phyloP scores from a whole-genome alignment of 1,140 invertebrate species.

The Brachionus rubens region DNA sequence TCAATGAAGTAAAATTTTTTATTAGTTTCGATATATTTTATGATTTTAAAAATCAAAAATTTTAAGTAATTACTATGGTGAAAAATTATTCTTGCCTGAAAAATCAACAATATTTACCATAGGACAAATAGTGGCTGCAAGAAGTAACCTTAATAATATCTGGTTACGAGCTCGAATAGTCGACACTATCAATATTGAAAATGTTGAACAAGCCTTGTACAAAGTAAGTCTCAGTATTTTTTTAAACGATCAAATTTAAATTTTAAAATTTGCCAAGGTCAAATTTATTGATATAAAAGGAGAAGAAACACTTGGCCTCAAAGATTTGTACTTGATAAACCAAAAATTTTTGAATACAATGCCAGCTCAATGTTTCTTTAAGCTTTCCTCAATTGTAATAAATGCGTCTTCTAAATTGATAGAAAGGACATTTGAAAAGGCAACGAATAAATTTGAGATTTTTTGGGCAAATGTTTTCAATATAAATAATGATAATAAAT shows the following conservation, averaged over 20 bases:
- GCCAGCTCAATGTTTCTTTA: background rate
- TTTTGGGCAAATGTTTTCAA: no score
- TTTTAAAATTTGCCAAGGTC: background rate
- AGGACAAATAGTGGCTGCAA: conserved; percentile 16
- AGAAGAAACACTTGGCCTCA: background rate
- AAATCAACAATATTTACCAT: conserved; percentile 17
- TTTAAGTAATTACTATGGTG: conserved; percentile 8
- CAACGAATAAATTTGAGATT: no score
- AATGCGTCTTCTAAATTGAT: background rate
- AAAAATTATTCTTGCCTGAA: conserved; percentile 25
- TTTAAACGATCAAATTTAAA: background rate
- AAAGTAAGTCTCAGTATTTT: background rate
- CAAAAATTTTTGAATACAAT: background rate
- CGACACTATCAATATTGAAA: background rate
- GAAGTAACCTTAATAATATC: background rate
- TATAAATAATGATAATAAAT: no score
- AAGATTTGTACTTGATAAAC: background rate
- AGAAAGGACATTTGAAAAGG: no score
- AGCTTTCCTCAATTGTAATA: background rate
- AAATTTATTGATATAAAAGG: background rate
- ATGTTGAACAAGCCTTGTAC: background rate
- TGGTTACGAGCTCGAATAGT: conserved; percentile 15
- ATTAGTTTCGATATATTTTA: no score
- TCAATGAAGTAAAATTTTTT: no score
- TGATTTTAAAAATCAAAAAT: no score